Evolutionary conservation across 2,113 vertebrate genomes (phyloP).

Genomic region (Ameiurus melas): DNA sequence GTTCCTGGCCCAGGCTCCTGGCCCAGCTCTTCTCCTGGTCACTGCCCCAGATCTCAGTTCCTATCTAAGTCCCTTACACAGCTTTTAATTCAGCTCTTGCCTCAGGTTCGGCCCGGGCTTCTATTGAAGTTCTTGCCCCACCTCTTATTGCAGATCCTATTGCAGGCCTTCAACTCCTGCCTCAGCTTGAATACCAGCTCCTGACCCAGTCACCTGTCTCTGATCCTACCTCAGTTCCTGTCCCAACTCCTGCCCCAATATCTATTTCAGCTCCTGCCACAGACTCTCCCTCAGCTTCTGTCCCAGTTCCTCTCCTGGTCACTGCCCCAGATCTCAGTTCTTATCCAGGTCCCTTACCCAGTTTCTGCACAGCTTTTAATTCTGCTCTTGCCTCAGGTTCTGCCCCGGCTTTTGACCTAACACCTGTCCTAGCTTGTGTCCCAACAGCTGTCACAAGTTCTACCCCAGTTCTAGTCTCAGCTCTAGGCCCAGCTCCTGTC

Average conservation of each 20-base stretch:
- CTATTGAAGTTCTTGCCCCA: no score
- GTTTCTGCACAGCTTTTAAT: not conserved
- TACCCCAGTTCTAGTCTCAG: not conserved
- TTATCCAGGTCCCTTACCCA: not conserved
- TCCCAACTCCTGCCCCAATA: not conserved
- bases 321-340: not conserved
- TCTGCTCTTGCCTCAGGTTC: not conserved
- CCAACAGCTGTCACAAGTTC: not conserved
- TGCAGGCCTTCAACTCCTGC: not conserved
- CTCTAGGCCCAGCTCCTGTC: not conserved
- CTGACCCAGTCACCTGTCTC: not conserved
- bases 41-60: not conserved
- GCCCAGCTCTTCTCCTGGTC: not conserved
- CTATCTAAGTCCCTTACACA: not conserved
- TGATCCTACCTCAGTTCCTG: not conserved
- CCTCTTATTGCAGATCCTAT: not conserved
- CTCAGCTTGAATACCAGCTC: not conserved
- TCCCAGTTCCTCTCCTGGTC: not conserved
- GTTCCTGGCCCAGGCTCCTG: not conserved
- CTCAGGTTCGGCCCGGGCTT: not conserved
- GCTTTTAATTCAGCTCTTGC: not conserved
- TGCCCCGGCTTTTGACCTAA: not conserved
- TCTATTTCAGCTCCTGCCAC: not conserved
- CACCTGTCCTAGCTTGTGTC: not conserved
- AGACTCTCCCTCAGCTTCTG: not conserved